Base-by-base conservation (phyloP, 2,888 invertebrate genomes). In the Micropterix aruncella region DNA sequence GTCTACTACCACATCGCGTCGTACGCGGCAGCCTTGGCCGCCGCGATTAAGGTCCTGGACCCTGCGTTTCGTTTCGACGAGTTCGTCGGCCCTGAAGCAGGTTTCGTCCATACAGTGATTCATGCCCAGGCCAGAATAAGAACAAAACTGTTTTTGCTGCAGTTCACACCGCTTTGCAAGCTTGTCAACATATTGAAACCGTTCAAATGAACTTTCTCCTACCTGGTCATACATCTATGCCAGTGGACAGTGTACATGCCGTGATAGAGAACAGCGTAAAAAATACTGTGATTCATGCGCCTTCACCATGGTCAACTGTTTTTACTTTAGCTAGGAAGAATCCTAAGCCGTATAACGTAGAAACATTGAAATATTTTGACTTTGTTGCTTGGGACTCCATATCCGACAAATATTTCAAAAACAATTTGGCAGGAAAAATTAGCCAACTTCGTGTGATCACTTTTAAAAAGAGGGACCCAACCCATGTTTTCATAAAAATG, bases 181-280 rank as follows among this genome's bases (percentile, higher is more conserved):
- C 17, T 42, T 53, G 45, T 18, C 44, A 46, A 14, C 51, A 51
- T 49, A 37, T 54, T 36, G 44, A 52, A 41, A 49, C 51, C 2
- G 50, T 53, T 19, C 53, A 53, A 45, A 47, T 53, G 2, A 52
- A 53, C 42, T 54, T 41, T 44, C 43, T 53, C 2, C 43, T 55
- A 40, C 51, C 56, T 36, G 57, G 58, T n/a, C 57, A 59, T 45
- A 57, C 56, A 14, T 54, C 54, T 45, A 59, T 60, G 58, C 55
- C 58, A 3, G 57, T 57, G 1, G 58, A 58, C 44, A 50, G 45
- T 19, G 51, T 56, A 3, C 56, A 59, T 48, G 54, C 54, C 27
- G 51, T 52, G 18, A 56, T 56, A 18, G 55, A 56, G 47, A 52
- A 47, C 2, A 46, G 39, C 43, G 42, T 53, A 14, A 52, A 48